Percentiles rank a stretch among this genome's conserved stretches.
Evolutionary conservation across 92 coral and sea anemone genomes (phyloP).

Genomic region (Virgularia gustaviana): DNA sequence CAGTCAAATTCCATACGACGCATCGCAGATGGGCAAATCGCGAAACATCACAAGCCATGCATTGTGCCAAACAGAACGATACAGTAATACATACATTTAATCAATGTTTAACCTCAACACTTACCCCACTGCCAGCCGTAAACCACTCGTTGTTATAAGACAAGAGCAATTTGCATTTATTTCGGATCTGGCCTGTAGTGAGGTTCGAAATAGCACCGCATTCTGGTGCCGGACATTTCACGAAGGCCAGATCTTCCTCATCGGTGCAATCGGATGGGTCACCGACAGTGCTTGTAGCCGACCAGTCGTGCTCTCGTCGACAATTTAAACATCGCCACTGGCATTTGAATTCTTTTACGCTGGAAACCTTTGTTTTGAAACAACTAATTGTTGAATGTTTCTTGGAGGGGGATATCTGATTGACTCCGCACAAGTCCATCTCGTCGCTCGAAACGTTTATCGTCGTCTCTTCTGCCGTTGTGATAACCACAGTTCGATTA

Average conservation of each 20-base stretch:
- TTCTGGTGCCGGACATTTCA: no score
- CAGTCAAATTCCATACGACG: no score
- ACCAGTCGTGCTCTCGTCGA: not conserved
- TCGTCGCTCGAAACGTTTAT: not conserved
- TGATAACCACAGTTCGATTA: not conserved
- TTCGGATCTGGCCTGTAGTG: no score
- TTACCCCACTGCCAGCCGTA: not conserved
- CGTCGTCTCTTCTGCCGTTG: not conserved
- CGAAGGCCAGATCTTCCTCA: no score
- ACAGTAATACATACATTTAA: no score
- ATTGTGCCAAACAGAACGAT: no score
- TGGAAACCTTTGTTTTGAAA: not conserved
- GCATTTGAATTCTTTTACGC: not conserved
- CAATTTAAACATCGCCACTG: not conserved
- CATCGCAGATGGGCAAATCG: no score
- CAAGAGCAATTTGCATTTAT: not conserved
- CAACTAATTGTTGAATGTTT: not conserved
- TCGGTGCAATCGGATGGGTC: no score
- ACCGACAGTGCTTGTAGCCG: not conserved
- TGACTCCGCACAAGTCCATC: not conserved
- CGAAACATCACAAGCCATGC: no score
- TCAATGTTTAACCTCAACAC: no score
- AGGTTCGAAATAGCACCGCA: no score
- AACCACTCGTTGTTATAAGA: not conserved
- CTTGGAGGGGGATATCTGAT: no score